phyloP scores from a whole-genome alignment of 2,888 invertebrate genomes.

The Gisinianus flammeolus region DNA sequence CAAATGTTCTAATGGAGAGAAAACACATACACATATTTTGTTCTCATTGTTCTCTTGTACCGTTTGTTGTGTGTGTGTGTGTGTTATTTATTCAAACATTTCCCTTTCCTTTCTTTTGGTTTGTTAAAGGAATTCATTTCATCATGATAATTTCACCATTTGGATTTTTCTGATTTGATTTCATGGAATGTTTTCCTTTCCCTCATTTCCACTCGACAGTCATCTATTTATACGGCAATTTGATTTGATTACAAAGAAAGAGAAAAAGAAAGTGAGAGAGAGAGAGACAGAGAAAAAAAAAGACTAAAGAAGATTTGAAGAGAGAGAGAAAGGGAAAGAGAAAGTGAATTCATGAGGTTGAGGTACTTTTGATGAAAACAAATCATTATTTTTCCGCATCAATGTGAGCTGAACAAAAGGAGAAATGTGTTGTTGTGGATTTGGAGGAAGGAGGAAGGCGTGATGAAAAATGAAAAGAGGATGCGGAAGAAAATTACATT shows the following conservation, averaged over 20 bases:
- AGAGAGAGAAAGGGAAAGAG: background rate
- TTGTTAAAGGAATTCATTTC: too few relatives aligned
- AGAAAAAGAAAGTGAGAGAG: background rate
- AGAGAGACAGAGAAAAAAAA: background rate
- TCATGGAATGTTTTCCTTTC: too few relatives aligned
- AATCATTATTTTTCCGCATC: background rate
- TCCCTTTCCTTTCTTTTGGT: too few relatives aligned
- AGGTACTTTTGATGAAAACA: background rate
- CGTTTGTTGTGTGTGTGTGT: too few relatives aligned
- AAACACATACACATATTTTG: background rate
- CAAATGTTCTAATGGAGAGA: too few relatives aligned
- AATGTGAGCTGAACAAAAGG: background rate
- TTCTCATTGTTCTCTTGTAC: background rate
- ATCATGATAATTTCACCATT: too few relatives aligned
- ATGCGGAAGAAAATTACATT: background rate
- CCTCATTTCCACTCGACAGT: too few relatives aligned
- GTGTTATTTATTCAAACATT: too few relatives aligned
- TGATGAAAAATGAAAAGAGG: background rate
- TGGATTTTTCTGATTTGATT: too few relatives aligned
- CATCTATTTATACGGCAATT: too few relatives aligned
- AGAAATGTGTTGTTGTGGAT: background rate
- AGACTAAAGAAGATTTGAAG: background rate
- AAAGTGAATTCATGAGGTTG: conserved; percentile 3
- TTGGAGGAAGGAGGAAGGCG: background rate
- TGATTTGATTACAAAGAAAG: too few relatives aligned